Conservation (phyloP, 1,140 invertebrate genomes). For the Drosophila truncata region DNA sequence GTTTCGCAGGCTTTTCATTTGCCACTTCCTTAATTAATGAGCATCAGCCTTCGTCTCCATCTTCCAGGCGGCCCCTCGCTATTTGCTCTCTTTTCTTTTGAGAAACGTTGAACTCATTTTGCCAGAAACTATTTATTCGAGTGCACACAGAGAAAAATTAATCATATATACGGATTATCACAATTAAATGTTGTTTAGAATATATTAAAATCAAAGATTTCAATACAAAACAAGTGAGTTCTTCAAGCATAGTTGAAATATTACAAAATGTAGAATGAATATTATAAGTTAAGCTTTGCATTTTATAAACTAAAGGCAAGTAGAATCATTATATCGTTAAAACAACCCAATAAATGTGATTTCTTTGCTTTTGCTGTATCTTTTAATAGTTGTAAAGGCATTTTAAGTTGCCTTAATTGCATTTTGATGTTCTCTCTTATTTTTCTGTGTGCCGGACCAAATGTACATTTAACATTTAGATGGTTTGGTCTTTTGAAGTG, state of each 20-base stretch:
- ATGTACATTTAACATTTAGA: slow-evolving; percentile 65
- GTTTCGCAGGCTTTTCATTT: slow-evolving; percentile 80
- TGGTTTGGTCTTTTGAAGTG: slow-evolving; percentile 71
- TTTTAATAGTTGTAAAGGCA: neutral
- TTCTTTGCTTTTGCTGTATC: no score
- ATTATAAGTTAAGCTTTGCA: neutral
- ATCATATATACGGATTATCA: neutral
- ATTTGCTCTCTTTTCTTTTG: slow-evolving; percentile 76
- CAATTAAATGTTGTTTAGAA: neutral
- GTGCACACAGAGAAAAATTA: slow-evolving; percentile 23
- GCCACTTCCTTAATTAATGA: slow-evolving; percentile 83
- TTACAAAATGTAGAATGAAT: neutral
- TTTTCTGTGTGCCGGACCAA: neutral
- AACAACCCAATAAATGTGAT: neutral
- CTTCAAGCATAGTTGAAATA: neutral
- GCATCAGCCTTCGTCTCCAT: slow-evolving; percentile 54
- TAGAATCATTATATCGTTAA: neutral
- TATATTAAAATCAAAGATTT: neutral
- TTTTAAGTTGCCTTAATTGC: neutral
- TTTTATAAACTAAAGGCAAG: neutral
- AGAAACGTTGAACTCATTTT: slow-evolving; percentile 73
- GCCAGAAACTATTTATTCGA: slow-evolving; percentile 80
- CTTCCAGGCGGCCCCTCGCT: slow-evolving; percentile 40
- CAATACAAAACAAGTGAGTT: neutral
- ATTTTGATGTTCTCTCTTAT: neutral